These are phyloP conservation scores for Drosophila micromelanica DNA, from an alignment of 1,140 invertebrate species.

Conservation along the genomic window DNA sequence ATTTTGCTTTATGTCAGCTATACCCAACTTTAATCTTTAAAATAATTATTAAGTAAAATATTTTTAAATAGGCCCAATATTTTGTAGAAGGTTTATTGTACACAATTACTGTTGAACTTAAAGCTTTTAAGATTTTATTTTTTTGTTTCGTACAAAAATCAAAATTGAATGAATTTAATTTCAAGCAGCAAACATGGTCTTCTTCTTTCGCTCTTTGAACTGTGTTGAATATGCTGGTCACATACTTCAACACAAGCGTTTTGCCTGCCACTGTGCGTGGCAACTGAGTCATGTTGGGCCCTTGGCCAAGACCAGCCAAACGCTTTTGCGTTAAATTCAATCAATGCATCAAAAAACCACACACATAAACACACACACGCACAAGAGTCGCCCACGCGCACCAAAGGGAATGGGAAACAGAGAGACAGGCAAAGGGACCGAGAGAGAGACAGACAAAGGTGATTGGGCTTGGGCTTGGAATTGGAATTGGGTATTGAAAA, in stretches of 20 bases:
- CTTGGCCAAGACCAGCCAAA: slow-evolving; percentile 56
- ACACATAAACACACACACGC: slow-evolving; percentile 2
- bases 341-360: slow-evolving; percentile 70
- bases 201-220: not conserved
- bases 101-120: not conserved
- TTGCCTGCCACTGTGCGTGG: slow-evolving; percentile 12
- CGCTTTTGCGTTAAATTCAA: slow-evolving; percentile 67
- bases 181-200: slow-evolving; percentile 7
- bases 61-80: no score
- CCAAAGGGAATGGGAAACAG: not conserved
- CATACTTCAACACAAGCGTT: slow-evolving; percentile 34
- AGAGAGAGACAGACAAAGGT: slow-evolving; percentile 23
- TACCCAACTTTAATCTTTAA: no score
- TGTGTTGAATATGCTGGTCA: slow-evolving; percentile 56
- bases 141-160: not conserved
- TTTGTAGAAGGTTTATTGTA: no score
- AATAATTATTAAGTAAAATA: no score
- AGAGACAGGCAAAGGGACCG: slow-evolving; percentile 11
- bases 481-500: slow-evolving; percentile 66
- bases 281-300: slow-evolving; percentile 68
- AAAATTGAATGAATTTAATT: slow-evolving; percentile 1
- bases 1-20: no score
- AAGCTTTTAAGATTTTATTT: not conserved
- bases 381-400: slow-evolving; percentile 54
- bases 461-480: slow-evolving; percentile 39